These are phyloP conservation scores for Meda fulgida DNA, from an alignment of 2,797 vertebrate species.

Conservation along the genomic window DNA sequence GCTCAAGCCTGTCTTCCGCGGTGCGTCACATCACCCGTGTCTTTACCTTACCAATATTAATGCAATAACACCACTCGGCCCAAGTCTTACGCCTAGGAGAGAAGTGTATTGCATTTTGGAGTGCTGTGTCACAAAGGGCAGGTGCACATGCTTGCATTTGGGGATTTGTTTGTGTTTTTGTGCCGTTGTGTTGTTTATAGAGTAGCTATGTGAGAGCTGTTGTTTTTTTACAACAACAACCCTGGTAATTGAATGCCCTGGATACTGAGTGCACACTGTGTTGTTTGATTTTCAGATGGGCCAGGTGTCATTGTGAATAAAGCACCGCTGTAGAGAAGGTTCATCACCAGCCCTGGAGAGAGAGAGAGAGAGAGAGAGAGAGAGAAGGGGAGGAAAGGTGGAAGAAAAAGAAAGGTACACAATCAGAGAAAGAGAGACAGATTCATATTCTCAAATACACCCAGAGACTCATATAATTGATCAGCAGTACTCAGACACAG, in stretches of 20 bases:
- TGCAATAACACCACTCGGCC: conserved; percentile 34
- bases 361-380: conserved; percentile 59
- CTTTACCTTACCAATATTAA: conserved; percentile 48
- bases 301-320: conserved; percentile 56
- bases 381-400: not conserved
- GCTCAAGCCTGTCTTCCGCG: conserved; percentile 6
- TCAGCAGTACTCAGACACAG: conserved; percentile 56
- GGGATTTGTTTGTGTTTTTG: conserved; percentile 35
- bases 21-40: conserved; percentile 34
- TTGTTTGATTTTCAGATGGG: conserved; percentile 63
- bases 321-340: conserved; percentile 43
- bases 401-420: conserved; percentile 9
- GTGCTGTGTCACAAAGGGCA: conserved; percentile 36
- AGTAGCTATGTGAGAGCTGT: conserved; percentile 23
- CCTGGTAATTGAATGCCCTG: conserved; percentile 53
- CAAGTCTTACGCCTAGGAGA: not conserved
- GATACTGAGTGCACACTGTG: conserved; percentile 53
- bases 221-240: conserved; percentile 36
- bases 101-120: conserved; percentile 28
- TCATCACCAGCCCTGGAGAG: conserved; percentile 55
- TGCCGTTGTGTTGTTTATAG: conserved; percentile 39
- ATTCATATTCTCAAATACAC: conserved; percentile 39
- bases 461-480: conserved; percentile 19
- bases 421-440: not conserved
- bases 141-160: conserved; percentile 34